A percentile compares a stretch with the other conserved stretches of the same genome.
Conservation (phyloP, 2,797 vertebrate species). For the Poeciliopsis paucimaculata region DNA sequence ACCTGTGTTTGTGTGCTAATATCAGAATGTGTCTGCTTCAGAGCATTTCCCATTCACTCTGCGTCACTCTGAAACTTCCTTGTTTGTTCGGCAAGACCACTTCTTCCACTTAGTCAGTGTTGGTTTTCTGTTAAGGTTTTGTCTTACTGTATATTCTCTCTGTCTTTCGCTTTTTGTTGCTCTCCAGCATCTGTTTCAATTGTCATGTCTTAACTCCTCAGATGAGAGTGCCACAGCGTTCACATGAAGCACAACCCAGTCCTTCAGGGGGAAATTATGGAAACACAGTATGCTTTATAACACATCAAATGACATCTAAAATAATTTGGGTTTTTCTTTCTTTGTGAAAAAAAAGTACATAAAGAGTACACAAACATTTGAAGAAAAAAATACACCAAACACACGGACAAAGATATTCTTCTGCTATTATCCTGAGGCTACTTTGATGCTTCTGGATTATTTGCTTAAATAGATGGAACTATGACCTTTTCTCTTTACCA, state of each 20-base stretch:
- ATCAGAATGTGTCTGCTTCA: neutral
- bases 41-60: neutral
- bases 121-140: constrained; percentile 54
- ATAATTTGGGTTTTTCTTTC: neutral
- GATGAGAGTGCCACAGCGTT: constrained; percentile 24
- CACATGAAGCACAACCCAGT: neutral
- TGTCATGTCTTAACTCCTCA: constrained; percentile 1
- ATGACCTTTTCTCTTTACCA: neutral
- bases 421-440: neutral
- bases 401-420: neutral
- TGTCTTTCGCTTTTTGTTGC: constrained; percentile 2
- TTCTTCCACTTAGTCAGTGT: constrained; percentile 29
- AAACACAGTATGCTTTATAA: neutral
- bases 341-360: neutral
- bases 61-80: constrained; percentile 50
- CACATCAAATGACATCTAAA: neutral
- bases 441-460: neutral
- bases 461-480: neutral
- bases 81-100: constrained; percentile 32
- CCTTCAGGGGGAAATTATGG: neutral
- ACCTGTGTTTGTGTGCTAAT: constrained; percentile 12
- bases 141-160: neutral
- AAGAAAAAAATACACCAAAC: neutral
- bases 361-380: neutral
- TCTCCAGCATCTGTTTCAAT: constrained; percentile 11